A percentile compares a stretch with the other conserved stretches of the same genome.
These are phyloP conservation scores for Seriola rivoliana DNA, from an alignment of 2,113 vertebrate genomes.

Conservation along the genomic window DNA sequence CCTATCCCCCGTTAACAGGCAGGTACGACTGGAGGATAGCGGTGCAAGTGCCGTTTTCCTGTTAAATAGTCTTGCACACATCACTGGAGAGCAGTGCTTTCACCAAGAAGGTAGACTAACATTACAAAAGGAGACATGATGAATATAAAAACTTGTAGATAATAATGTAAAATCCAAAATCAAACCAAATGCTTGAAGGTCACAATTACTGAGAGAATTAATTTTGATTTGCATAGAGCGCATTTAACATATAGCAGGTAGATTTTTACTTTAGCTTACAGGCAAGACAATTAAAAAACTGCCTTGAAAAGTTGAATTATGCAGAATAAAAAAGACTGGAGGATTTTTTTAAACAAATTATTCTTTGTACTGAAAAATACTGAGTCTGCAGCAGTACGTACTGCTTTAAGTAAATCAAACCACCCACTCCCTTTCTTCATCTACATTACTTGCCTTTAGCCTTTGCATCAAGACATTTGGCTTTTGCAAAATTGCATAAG, in stretches of 20 bases:
- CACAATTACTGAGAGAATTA: neutral
- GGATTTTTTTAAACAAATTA: neutral
- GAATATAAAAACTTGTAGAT: neutral
- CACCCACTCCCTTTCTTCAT: neutral
- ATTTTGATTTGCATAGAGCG: slow-evolving; percentile 6
- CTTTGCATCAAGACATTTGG: neutral
- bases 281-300: slow-evolving; percentile 22
- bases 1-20: slow-evolving; percentile 38
- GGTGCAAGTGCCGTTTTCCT: slow-evolving; percentile 14
- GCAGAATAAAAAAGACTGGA: neutral
- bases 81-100: slow-evolving; percentile 5
- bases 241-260: slow-evolving; percentile 9
- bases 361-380: neutral
- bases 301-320: neutral
- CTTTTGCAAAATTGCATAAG: neutral
- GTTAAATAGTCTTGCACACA: slow-evolving; percentile 18
- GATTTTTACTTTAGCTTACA: slow-evolving; percentile 12
- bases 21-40: slow-evolving; percentile 21
- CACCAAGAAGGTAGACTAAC: neutral
- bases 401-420: neutral
- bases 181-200: neutral
- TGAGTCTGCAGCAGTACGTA: slow-evolving; percentile 4
- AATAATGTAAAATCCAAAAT: neutral
- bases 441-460: neutral
- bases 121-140: neutral